Evolutionary conservation across 35 echinoderm and acorn worm species (phyloP), one percentile per base, ranked within the genome.

Genomic region (Acanthaster planci): DNA sequence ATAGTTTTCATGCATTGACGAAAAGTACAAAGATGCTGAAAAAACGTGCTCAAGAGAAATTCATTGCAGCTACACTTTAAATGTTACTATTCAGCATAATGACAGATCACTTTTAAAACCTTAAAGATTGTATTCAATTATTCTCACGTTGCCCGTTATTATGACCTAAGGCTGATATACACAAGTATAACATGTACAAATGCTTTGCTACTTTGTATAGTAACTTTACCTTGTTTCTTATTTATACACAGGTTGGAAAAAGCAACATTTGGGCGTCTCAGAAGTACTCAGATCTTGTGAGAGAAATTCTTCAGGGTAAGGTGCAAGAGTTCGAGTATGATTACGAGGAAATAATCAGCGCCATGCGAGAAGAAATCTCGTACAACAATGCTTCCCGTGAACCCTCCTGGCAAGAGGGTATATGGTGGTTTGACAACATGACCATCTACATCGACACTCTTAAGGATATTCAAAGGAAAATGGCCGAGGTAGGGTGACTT

Each of bases 371-470:
- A 40, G 80, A 83, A 37, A 89, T 93, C 27, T 84, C 86, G 0
- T 67, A 84, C 53, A 93, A 93, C 50, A 89, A 93, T 56, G 55
- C 76, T 14, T 77, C 86, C 52, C 72, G 92, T 36, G 80, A 84
- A 21, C 67, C 81, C 17, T 93, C 92, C 0, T 93, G 92, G 92
- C 86, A 89, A 42, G 92, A 93, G 18, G 92, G 92, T 8, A 83
- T 75, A 17, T 93, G 87, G 86, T 93, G 92, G 92, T 93, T 93
- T 77, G 87, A 93, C 38, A 93, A 93, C 86, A 93, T 93, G 92
- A 93, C 92, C 32, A 93, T 93, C 51, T 93, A 93, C 77, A 93
- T 93, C 77, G 92, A 93, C 38, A 93, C 81, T 4, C 83, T 93
- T 40, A 47, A 83, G 31, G 92, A 93, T 55, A 93, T 88, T 27